phyloP scores from a whole-genome alignment of 2,888 invertebrate species.

The Pheosia gnoma region DNA sequence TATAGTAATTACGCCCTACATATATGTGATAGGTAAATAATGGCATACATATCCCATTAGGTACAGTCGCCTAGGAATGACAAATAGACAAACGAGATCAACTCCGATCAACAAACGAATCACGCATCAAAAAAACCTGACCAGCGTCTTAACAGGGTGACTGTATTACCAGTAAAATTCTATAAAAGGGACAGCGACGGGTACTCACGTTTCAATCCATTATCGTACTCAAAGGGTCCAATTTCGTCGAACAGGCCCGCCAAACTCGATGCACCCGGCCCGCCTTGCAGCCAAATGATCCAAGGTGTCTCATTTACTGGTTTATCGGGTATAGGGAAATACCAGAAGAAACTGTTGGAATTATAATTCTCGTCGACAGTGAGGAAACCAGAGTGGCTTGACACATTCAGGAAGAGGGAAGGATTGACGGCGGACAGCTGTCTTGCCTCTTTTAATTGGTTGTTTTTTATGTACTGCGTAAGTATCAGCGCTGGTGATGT shows the following conservation, averaged over 20 bases:
- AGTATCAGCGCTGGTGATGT: conserved; percentile 56
- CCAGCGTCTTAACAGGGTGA: too few relatives aligned
- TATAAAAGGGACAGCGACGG: too few relatives aligned
- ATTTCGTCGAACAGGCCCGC: conserved; percentile 69
- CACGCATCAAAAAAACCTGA: too few relatives aligned
- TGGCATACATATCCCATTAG: too few relatives aligned
- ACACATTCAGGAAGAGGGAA: conserved; percentile 59
- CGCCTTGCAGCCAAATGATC: conserved; percentile 94
- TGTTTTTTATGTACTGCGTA: conserved; percentile 57
- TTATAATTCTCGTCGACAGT: conserved; percentile 89
- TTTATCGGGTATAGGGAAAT: conserved; percentile 85
- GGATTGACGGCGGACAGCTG: conserved; percentile 55
- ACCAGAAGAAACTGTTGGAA: conserved; percentile 94
- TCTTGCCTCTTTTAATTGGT: conserved; percentile 52
- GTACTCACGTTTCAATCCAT: conserved; percentile 8
- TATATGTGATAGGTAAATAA: too few relatives aligned
- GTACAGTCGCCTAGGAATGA: too few relatives aligned
- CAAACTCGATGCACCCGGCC: conserved; percentile 89
- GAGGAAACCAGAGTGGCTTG: conserved; percentile 79
- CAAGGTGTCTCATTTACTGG: conserved; percentile 83
- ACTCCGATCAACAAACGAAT: too few relatives aligned
- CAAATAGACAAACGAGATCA: too few relatives aligned
- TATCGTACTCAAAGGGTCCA: conserved; percentile 63
- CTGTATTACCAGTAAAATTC: too few relatives aligned
- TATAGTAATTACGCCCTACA: too few relatives aligned